Evolutionary conservation across 1,140 invertebrate genomes (phyloP), one percentile per base, ranked within the genome.

Genomic region (Drosophila triauraria): DNA sequence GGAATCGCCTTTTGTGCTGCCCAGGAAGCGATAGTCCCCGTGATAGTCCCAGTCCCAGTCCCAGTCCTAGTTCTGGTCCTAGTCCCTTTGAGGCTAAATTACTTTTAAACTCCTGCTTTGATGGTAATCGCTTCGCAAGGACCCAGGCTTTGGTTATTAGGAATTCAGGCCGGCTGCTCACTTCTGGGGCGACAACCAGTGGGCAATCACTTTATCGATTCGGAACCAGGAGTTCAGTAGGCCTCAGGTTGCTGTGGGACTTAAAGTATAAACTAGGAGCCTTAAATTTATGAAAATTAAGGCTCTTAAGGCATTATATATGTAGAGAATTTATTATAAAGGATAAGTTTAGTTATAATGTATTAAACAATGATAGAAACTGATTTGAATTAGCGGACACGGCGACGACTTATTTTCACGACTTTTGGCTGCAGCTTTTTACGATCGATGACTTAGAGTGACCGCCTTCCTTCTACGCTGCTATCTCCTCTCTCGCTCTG

Each of bases 11-110:
- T 61, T 78, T 57, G 53, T 57, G 23, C 40, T 40, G 40, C 40
- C 20, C 47, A 15, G 42, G 35, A 46, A 46, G 40, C 17, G 6
- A 54, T 35, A 59, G 20, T 43, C 53, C 32, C 23, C 5, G 32
- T 17, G 8, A 15, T 35, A 10, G 35, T 35, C 25, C 2, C 10
- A 32, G 27, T 17, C 32, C 32, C 2, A 23, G 51, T 15, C 50
- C 4, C 3, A 13, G 50, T 53, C 40, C 43, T 20, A 23, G 51
- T 15, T 10, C 27, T 6, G 6, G 25, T 27, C 50, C 4, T 3
- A 13, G 50, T 53, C 40, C 43, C 38, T 75, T 75, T 63, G 42
- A 71, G 40, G 32, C n/a, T 32, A 71, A 75, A 75, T 75, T 61
- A 54, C 46, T 75, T 80, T 78, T 56, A 23, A 65, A 56, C 61